Conservation (phyloP, 2,113 vertebrate species). For the Perognathus longimembris region DNA sequence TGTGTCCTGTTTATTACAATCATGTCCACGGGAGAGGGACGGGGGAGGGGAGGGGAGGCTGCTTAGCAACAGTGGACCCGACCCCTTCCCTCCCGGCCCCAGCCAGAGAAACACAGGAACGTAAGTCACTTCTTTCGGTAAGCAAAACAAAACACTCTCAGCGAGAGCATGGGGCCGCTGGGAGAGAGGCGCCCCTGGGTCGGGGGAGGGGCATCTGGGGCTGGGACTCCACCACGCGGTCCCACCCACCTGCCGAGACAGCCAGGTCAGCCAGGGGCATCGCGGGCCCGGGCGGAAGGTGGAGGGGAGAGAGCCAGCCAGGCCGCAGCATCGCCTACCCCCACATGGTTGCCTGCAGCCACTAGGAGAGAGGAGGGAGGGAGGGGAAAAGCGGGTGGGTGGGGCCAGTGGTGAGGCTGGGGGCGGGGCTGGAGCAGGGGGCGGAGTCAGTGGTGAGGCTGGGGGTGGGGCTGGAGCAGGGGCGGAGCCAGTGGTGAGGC, state of each 20-base stretch:
- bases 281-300: rapidly evolving
- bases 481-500: too few relatives aligned
- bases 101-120: neutral
- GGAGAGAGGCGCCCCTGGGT: neutral
- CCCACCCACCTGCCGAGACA: neutral
- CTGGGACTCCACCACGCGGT: neutral
- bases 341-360: constrained; percentile 91
- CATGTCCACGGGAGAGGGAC: neutral
- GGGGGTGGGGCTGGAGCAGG: too few relatives aligned
- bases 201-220: neutral
- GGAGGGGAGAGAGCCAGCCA: neutral
- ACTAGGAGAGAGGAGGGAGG: constrained; percentile 80
- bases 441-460: too few relatives aligned
- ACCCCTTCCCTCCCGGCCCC: neutral
- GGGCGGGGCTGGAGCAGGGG: neutral
- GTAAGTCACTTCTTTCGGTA: neutral
- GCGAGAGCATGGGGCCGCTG: neutral
- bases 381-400: too few relatives aligned
- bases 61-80: neutral
- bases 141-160: neutral
- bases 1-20: neutral
- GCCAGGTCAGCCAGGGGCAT: neutral
- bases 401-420: neutral
- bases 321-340: constrained; percentile 77
- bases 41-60: neutral